A percentile compares a stretch with the other conserved stretches of the same genome.
These are phyloP conservation scores for Agrotis exclamationis DNA, from an alignment of 2,888 invertebrate genomes.

Conservation along the genomic window DNA sequence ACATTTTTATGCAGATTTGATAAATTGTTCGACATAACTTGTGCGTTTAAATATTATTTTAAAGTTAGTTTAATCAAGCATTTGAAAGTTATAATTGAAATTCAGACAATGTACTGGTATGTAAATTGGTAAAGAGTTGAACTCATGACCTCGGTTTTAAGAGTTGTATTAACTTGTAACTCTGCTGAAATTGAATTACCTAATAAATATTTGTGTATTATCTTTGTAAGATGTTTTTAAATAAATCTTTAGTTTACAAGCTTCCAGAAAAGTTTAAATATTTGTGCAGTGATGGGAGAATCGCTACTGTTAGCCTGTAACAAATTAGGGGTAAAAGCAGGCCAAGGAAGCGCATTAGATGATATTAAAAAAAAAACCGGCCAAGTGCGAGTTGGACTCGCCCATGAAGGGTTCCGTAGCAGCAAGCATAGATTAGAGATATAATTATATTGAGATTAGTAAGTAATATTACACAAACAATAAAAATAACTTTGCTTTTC, in stretches of 20 bases:
- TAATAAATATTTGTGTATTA: neutral
- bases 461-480: no score
- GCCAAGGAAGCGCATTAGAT: no score
- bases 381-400: no score
- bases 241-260: neutral
- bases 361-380: no score
- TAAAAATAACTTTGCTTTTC: no score
- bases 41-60: slow-evolving; percentile 24
- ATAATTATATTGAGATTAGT: no score
- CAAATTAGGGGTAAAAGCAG: no score
- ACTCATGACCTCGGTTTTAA: slow-evolving; percentile 16
- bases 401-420: no score
- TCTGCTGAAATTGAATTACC: neutral
- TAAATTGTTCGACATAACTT: slow-evolving; percentile 5
- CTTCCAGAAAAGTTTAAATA: no score
- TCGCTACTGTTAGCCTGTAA: no score
- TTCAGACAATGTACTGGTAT: slow-evolving; percentile 21
- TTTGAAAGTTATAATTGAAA: slow-evolving; percentile 37
- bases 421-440: no score
- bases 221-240: neutral
- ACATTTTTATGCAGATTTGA: slow-evolving; percentile 24
- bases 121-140: slow-evolving; percentile 17
- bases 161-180: slow-evolving; percentile 10
- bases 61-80: slow-evolving; percentile 11
- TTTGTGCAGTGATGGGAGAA: no score